A percentile compares a stretch with the other conserved stretches of the same genome.
Conservation (phyloP, 2,888 invertebrate genomes). For the Hydropsyche betteni region DNA sequence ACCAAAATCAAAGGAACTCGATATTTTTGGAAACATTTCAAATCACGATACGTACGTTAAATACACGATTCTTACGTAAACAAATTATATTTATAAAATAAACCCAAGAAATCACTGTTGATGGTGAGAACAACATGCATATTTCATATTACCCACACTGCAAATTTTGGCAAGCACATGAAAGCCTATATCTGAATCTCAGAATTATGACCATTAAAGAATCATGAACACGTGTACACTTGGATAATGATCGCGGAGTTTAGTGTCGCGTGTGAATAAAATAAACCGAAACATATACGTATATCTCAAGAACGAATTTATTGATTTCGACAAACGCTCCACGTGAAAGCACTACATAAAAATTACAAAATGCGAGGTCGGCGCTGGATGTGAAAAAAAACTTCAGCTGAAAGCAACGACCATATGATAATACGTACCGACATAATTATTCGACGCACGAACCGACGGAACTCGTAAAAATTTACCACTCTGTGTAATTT, state of each 20-base stretch:
- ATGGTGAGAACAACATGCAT: too few relatives aligned
- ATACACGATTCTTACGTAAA: too few relatives aligned
- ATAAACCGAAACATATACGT: not conserved
- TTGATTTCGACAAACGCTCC: conserved; percentile 16
- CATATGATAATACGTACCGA: conserved; percentile 14
- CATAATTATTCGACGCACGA: conserved; percentile 18
- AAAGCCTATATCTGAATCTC: too few relatives aligned
- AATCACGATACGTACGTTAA: too few relatives aligned
- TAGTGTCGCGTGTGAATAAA: not conserved
- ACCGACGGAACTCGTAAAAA: conserved; percentile 7
- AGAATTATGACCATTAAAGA: not conserved
- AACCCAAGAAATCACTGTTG: too few relatives aligned
- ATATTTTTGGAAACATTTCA: too few relatives aligned
- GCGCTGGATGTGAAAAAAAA: too few relatives aligned
- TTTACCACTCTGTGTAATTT: not conserved
- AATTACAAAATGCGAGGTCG: conserved; percentile 26
- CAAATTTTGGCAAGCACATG: too few relatives aligned
- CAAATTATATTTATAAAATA: too few relatives aligned
- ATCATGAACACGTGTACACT: conserved; percentile 10
- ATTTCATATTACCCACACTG: too few relatives aligned
- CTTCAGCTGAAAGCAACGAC: not conserved
- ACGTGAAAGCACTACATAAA: conserved; percentile 8
- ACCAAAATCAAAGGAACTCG: too few relatives aligned
- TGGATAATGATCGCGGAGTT: not conserved
- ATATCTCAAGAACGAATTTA: conserved; percentile 15